These are phyloP conservation scores for Cheilosia urbana DNA, from an alignment of 2,888 invertebrate genomes.

Conservation along the genomic window DNA sequence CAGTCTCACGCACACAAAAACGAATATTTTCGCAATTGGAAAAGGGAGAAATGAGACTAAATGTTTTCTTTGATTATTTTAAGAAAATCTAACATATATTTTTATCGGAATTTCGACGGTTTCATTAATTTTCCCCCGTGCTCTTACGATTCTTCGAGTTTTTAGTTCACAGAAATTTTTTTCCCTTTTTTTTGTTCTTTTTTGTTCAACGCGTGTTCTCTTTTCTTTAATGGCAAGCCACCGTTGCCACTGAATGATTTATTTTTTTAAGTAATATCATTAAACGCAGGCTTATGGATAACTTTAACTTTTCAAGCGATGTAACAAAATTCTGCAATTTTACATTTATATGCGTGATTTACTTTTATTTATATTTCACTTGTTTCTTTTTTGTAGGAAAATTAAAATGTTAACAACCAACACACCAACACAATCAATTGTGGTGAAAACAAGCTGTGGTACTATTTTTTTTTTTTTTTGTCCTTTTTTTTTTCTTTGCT, in stretches of 20 bases:
- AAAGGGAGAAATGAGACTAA: slow-evolving; percentile 18
- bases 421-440: slow-evolving; percentile 50
- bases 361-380: slow-evolving; percentile 54
- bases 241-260: slow-evolving; percentile 12
- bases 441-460: slow-evolving; percentile 60
- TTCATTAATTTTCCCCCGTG: slow-evolving; percentile 11
- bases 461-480: slow-evolving; percentile 54
- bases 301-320: slow-evolving; percentile 8
- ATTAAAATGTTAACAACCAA: slow-evolving; percentile 40
- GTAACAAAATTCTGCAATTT: slow-evolving; percentile 34
- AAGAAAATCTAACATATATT: slow-evolving; percentile 25
- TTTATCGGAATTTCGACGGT: slow-evolving; percentile 23
- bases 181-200: slow-evolving; percentile 12
- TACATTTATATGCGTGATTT: slow-evolving; percentile 55
- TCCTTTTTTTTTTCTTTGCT: slow-evolving; percentile 44
- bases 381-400: slow-evolving; percentile 24
- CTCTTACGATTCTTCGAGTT: background rate
- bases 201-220: slow-evolving; percentile 23
- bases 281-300: slow-evolving; percentile 33
- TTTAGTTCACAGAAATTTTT: slow-evolving; percentile 1
- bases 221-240: slow-evolving; percentile 31
- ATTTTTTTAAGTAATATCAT: slow-evolving; percentile 25
- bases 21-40: slow-evolving; percentile 26
- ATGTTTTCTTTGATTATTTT: slow-evolving; percentile 34
- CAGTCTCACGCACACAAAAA: slow-evolving; percentile 41